Base-by-base conservation (phyloP, 1,140 invertebrate genomes). In the Stegodyphus mimosarum region DNA sequence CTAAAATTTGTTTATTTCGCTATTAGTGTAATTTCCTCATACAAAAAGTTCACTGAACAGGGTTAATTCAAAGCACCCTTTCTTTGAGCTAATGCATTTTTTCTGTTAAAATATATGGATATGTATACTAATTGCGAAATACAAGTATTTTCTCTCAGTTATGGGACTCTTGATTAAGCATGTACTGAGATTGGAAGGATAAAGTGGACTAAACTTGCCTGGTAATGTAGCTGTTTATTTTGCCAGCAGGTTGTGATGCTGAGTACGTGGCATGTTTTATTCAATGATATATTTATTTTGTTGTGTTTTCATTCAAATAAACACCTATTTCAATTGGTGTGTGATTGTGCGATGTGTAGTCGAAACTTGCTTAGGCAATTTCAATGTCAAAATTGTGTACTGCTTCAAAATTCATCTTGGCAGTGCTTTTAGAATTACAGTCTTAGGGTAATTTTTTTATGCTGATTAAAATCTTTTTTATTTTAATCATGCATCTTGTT, bases 91-190 rank as follows among this genome's bases (percentile, higher is more conserved):
- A 10, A 60, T 76, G 33, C 33, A 50, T n/a, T 76, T n/a, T 17
- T 67, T 69, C 15, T 52, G 48, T 33, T 69, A 49, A 71, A 60
- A 66, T 80, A 7, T 60, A 33, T 66, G 64, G 76, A 80, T 80
- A 48, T 51, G 7, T 73, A 81, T 73, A 73, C 79, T 81, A 81
- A 81, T 81, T 81, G 79, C 70, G 79, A 81, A 81, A 81, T 81
- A 64, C n/a, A 33, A 69, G 70, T 71, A 70, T 15, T 81, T 60
- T 49, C 71, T 53, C 52, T 80, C 50, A 71, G 69, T 49, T 13
- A 7, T 33, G 33, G 33, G 33, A 33, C 33, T 33, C 33, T 3
- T 33, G 33, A 33, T 33, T 33, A 33, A 33, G 33, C 33, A 33
- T 33, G 33, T 33, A 33, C 33, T 33, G 33, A 33, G 33, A 33